phyloP scores from a whole-genome alignment of 2,888 invertebrate species.

The Lochmaea capreae region DNA sequence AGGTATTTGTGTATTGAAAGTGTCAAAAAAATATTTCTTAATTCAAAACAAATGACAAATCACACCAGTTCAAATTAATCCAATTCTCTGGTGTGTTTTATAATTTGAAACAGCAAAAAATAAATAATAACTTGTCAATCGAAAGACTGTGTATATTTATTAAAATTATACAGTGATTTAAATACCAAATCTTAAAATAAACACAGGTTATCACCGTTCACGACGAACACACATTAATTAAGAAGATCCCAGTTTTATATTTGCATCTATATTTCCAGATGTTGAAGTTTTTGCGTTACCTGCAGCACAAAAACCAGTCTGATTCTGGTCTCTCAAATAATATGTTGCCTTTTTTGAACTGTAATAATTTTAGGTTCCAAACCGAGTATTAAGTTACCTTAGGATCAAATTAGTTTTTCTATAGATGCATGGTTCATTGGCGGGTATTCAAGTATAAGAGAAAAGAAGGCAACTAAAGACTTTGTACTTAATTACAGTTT shows the following conservation, averaged over 20 bases:
- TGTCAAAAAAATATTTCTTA: no score
- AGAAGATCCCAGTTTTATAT: neutral
- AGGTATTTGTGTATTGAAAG: no score
- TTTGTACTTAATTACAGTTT: no score
- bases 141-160: neutral
- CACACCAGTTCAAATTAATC: no score
- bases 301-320: constrained; percentile 27
- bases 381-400: constrained; percentile 26
- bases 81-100: neutral
- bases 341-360: constrained; percentile 26
- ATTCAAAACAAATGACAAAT: no score
- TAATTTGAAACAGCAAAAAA: neutral
- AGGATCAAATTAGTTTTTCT: constrained; percentile 21
- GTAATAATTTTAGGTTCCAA: constrained; percentile 27
- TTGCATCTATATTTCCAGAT: constrained; percentile 17
- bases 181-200: constrained; percentile 10
- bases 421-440: neutral
- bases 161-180: constrained; percentile 7
- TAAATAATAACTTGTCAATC: constrained; percentile 2
- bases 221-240: constrained; percentile 7
- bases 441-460: neutral
- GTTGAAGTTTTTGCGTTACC: constrained; percentile 15
- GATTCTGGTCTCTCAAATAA: constrained; percentile 25
- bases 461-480: neutral
- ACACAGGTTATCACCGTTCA: constrained; percentile 7